These are phyloP conservation scores for Tetranychus cinnabarinus DNA, from an alignment of 1,140 invertebrate genomes.

Conservation along the genomic window DNA sequence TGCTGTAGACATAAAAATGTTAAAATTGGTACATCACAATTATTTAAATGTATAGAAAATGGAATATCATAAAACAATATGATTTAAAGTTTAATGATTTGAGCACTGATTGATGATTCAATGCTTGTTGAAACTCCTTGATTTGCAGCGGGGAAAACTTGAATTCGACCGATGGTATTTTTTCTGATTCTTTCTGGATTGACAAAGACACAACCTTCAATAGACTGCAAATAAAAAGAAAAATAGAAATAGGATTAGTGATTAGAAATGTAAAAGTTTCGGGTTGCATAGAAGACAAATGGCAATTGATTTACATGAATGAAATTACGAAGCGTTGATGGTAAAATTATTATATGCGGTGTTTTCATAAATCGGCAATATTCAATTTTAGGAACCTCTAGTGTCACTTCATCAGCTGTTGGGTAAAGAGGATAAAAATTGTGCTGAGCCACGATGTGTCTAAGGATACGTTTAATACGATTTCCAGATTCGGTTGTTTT, in stretches of 20 bases:
- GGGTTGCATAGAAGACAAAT: neutral
- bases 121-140: no score
- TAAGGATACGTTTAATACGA: neutral
- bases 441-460: neutral
- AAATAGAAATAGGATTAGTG: neutral
- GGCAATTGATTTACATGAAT: neutral
- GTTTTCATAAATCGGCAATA: neutral
- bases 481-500: neutral
- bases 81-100: no score
- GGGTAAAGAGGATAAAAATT: neutral
- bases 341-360: neutral
- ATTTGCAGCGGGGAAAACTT: neutral
- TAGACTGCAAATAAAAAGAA: neutral
- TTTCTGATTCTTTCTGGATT: neutral
- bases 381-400: neutral
- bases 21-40: no score
- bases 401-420: neutral
- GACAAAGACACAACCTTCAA: neutral
- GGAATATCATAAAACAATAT: no score
- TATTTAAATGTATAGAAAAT: no score
- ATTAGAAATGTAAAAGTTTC: neutral
- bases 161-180: neutral
- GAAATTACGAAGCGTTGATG: neutral
- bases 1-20: no score
- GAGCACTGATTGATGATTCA: no score